Conservation (phyloP, 1,140 invertebrate genomes). For the Drosophila miranda region DNA sequence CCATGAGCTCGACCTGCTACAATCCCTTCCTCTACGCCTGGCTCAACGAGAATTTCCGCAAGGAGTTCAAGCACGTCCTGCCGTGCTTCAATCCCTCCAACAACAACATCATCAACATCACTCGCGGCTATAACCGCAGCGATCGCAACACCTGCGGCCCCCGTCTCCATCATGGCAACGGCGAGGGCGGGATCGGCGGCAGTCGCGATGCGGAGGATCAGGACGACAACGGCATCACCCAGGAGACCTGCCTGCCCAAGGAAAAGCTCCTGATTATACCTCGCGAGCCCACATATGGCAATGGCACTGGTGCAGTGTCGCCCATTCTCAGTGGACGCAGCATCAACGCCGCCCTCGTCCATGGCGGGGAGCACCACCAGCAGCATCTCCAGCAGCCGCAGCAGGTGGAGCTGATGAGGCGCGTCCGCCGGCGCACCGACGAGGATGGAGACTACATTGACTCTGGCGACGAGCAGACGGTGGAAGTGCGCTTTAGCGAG, state of each 20-base stretch:
- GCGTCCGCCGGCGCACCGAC: slow-evolving; percentile 54
- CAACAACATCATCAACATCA: slow-evolving; percentile 76
- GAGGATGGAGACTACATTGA: slow-evolving; percentile 68
- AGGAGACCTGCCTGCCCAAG: slow-evolving; percentile 72
- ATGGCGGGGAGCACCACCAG: slow-evolving; percentile 43
- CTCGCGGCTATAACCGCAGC: slow-evolving; percentile 72
- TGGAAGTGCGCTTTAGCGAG: slow-evolving; percentile 76
- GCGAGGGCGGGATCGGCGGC: slow-evolving; percentile 47
- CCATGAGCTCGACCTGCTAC: slow-evolving; percentile 97
- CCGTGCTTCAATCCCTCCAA: slow-evolving; percentile 87
- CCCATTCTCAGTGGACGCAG: slow-evolving; percentile 68
- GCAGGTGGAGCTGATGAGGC: slow-evolving; percentile 50
- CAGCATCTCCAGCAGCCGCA: slow-evolving; percentile 41
- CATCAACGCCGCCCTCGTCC: slow-evolving; percentile 67
- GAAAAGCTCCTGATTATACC: slow-evolving; percentile 74
- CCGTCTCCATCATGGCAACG: slow-evolving; percentile 67
- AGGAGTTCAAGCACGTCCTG: slow-evolving; percentile 95
- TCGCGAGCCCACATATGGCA: slow-evolving; percentile 74
- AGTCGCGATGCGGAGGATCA: slow-evolving; percentile 66
- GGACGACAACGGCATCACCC: slow-evolving; percentile 76
- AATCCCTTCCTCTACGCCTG: slow-evolving; percentile 97
- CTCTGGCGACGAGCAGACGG: slow-evolving; percentile 76
- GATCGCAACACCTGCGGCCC: slow-evolving; percentile 78
- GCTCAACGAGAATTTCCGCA: slow-evolving; percentile 98
- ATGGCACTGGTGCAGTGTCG: slow-evolving; percentile 67